These are phyloP conservation scores for Chrysomela aeneicollis DNA, from an alignment of 2,888 invertebrate genomes.

Conservation along the genomic window DNA sequence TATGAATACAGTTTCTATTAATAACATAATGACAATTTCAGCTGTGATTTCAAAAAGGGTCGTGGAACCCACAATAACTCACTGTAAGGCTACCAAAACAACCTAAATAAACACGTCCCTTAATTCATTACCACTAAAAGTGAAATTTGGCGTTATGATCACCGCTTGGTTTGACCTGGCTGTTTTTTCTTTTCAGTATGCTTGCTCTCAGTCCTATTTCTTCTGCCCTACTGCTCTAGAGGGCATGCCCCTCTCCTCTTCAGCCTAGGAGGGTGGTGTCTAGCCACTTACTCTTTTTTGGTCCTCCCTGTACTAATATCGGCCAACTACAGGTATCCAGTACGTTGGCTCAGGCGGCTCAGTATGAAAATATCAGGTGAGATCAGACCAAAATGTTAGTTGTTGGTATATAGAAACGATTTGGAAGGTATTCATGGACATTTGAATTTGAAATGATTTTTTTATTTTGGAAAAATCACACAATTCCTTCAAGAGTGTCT, in stretches of 20 bases:
- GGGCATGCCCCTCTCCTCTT: constrained; percentile 68
- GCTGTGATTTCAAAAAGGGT: background rate
- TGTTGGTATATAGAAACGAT: too few relatives aligned
- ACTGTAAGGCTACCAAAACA: background rate
- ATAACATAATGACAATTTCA: constrained; percentile 7
- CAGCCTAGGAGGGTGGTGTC: constrained; percentile 65
- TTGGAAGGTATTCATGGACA: too few relatives aligned
- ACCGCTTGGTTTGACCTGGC: too few relatives aligned
- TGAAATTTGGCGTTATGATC: too few relatives aligned
- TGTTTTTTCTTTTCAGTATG: constrained; percentile 69
- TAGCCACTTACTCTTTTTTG: constrained; percentile 72
- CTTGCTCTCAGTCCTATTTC: constrained; percentile 71
- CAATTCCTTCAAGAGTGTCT: too few relatives aligned
- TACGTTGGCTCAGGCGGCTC: constrained; percentile 68
- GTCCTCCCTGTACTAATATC: constrained; percentile 74
- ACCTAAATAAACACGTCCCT: too few relatives aligned
- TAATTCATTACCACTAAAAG: too few relatives aligned
- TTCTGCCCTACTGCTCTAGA: constrained; percentile 70
- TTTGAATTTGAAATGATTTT: too few relatives aligned
- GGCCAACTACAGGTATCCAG: constrained; percentile 74
- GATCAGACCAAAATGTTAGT: constrained; percentile 32
- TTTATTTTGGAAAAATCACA: too few relatives aligned
- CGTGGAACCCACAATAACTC: background rate
- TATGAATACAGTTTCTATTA: constrained; percentile 33
- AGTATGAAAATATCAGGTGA: constrained; percentile 67